Conservation (phyloP, 1,140 invertebrate genomes). For the Ceratina japonica region DNA sequence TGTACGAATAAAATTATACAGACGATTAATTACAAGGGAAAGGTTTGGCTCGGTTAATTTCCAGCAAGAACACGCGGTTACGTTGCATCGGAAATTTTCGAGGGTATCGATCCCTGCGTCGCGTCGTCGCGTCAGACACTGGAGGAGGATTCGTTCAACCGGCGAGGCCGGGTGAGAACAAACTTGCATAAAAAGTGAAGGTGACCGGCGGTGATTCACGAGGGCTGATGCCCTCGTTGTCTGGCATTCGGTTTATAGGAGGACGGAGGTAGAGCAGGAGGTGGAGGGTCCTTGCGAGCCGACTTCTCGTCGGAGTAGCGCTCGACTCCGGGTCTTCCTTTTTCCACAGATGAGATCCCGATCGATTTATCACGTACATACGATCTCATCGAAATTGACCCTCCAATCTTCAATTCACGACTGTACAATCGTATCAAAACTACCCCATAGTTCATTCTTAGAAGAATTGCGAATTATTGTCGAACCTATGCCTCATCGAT, state of each 20-base stretch:
- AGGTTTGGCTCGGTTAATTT: neutral
- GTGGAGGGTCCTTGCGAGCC: conserved; percentile 51
- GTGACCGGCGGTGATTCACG: conserved; percentile 75
- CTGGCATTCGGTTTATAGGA: conserved; percentile 69
- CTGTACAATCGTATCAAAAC: no score
- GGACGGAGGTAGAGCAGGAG: conserved; percentile 49
- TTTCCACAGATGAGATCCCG: conserved; percentile 35
- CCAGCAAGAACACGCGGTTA: neutral
- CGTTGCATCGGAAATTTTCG: conserved; percentile 13
- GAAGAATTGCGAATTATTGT: no score
- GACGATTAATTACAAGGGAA: no score
- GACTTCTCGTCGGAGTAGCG: conserved; percentile 35
- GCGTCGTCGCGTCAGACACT: neutral
- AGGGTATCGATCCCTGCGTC: conserved; percentile 21
- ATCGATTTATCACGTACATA: neutral
- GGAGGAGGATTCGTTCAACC: conserved; percentile 46
- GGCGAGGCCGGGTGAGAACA: conserved; percentile 62
- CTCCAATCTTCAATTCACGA: no score
- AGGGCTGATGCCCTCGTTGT: conserved; percentile 76
- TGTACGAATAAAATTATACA: no score
- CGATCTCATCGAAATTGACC: neutral
- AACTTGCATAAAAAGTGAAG: conserved; percentile 77
- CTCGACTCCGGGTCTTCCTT: conserved; percentile 50
- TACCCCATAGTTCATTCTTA: no score
- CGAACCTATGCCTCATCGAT: no score